phyloP scores from a whole-genome alignment of 2,888 invertebrate genomes.

The Hedychridium roseum region DNA sequence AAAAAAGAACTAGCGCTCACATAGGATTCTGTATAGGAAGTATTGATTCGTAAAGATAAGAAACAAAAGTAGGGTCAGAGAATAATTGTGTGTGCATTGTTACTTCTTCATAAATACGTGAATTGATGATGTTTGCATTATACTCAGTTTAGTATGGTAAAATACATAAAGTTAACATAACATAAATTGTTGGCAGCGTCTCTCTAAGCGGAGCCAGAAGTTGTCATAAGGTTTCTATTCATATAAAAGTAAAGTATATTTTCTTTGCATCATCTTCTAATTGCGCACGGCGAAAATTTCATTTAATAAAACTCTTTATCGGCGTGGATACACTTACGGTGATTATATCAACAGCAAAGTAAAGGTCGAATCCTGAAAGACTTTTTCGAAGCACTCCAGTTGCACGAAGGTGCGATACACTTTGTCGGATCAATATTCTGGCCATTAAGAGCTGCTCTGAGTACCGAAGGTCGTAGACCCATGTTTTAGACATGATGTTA shows the following conservation, averaged over 20 bases:
- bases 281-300: background rate
- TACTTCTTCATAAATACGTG: no score
- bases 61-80: no score
- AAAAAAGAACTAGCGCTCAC: no score
- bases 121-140: no score
- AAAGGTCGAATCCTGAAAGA: background rate
- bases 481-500: background rate
- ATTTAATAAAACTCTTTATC: background rate
- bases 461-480: constrained; percentile 2
- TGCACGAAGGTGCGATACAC: constrained; percentile 2
- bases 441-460: background rate
- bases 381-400: background rate
- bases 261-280: background rate
- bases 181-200: no score
- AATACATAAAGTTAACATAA: no score
- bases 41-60: no score
- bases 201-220: no score
- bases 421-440: background rate
- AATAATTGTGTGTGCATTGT: no score
- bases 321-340: background rate
- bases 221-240: no score
- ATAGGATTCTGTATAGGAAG: no score
- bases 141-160: no score
- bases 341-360: background rate
- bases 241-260: background rate